Evolutionary conservation across 2,113 vertebrate species (phyloP).

Genomic region (Columba janthina): DNA sequence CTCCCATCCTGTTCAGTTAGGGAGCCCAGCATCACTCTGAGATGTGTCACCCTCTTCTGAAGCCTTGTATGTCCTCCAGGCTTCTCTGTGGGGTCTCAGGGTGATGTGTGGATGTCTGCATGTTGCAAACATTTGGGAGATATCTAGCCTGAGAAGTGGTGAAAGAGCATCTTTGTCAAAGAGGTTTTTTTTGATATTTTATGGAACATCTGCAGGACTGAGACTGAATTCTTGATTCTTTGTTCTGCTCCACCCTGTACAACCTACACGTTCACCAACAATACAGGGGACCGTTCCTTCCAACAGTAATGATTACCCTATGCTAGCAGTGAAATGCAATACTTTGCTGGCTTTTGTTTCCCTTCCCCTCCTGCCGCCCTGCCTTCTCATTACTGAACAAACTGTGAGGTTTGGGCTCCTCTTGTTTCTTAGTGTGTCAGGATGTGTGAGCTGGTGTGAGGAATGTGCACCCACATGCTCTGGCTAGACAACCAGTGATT

Average conservation of each 20-base stretch:
- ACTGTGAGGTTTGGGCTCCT: neutral
- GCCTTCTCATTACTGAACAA: neutral
- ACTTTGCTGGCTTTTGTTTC: neutral
- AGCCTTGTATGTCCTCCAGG: neutral
- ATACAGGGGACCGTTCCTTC: neutral
- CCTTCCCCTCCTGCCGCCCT: too few species aligned
- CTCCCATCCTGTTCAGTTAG: neutral
- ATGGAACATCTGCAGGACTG: neutral
- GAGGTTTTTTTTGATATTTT: neutral
- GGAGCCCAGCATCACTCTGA: neutral
- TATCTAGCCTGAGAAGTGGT: neutral
- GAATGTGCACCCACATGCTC: accelerated
- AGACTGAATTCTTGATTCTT: neutral
- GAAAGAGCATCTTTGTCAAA: neutral
- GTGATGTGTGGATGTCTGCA: neutral
- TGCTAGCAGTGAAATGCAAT: too few species aligned
- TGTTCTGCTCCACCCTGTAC: neutral
- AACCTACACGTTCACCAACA: accelerated
- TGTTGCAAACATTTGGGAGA: neutral
- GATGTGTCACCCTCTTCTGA: neutral
- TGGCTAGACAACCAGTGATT: accelerated
- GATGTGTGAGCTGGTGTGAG: neutral
- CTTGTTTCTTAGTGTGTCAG: neutral
- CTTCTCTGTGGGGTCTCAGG: neutral
- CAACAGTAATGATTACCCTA: accelerated